A percentile compares a stretch with the other conserved stretches of the same genome.
Evolutionary conservation across 2,113 vertebrate species (phyloP).

Genomic region (Bos indicus): DNA sequence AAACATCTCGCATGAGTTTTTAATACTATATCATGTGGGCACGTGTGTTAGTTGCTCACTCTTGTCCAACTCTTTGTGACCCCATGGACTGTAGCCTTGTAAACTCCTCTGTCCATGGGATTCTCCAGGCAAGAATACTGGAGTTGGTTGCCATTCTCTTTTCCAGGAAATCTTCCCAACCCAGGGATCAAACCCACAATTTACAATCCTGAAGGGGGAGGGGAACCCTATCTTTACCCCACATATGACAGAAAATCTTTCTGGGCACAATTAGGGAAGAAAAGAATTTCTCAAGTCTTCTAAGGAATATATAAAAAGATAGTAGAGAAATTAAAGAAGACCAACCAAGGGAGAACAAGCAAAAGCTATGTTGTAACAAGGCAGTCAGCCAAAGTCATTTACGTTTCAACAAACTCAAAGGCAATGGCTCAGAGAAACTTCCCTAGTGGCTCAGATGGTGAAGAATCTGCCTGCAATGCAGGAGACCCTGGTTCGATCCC

Average conservation of each 20-base stretch:
- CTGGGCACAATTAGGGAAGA: not conserved
- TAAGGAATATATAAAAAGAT: not conserved
- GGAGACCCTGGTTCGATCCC: not conserved
- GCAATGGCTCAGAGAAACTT: not conserved
- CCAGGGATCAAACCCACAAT: not conserved
- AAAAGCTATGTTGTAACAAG: not conserved
- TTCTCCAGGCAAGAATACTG: not conserved
- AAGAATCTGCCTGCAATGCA: not conserved
- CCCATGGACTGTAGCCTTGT: not conserved
- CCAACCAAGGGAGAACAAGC: not conserved
- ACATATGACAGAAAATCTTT: not conserved
- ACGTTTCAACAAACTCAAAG: not conserved
- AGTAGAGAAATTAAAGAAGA: not conserved
- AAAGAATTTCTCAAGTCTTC: not conserved
- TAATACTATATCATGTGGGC: not conserved
- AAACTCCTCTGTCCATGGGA: not conserved
- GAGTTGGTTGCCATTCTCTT: not conserved
- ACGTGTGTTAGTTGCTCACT: not conserved
- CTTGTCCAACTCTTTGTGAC: not conserved
- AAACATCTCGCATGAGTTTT: not conserved
- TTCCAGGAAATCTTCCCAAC: not conserved
- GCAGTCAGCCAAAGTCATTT: not conserved
- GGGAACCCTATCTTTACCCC: not conserved
- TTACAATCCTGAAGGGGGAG: accelerated
- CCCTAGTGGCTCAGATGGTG: not conserved